A percentile compares a stretch with the other conserved stretches of the same genome.
Evolutionary conservation across 2,797 vertebrate genomes (phyloP).

Genomic region (Botia almorhae): DNA sequence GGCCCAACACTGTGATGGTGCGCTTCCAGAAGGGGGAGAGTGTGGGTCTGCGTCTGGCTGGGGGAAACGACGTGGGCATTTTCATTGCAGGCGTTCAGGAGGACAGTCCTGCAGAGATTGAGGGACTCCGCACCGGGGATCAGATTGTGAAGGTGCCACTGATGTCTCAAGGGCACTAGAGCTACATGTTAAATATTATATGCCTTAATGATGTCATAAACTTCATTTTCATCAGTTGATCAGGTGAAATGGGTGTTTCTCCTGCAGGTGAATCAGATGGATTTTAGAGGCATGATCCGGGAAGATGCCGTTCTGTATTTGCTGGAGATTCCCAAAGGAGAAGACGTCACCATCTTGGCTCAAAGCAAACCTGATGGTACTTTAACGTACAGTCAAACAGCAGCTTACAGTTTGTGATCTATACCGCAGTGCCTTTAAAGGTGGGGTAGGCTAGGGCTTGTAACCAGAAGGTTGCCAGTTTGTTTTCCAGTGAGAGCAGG

Average conservation of each 20-base stretch:
- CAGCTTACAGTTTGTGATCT: background rate
- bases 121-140: slow-evolving; percentile 90
- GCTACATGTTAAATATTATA: background rate
- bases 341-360: slow-evolving; percentile 90
- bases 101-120: slow-evolving; percentile 90
- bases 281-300: slow-evolving; percentile 93
- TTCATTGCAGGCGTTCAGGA: slow-evolving; percentile 95
- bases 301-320: slow-evolving; percentile 98
- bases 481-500: too few species aligned
- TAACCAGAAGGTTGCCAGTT: too few species aligned
- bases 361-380: slow-evolving; percentile 95
- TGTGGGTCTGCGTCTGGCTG: slow-evolving; percentile 91
- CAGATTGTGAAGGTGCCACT: slow-evolving; percentile 91
- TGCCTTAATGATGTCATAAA: background rate
- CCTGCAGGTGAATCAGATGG: slow-evolving; percentile 88
- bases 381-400: slow-evolving; percentile 24
- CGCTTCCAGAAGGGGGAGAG: slow-evolving; percentile 93
- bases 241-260: background rate
- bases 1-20: slow-evolving; percentile 91
- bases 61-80: slow-evolving; percentile 97
- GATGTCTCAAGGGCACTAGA: background rate
- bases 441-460: too few species aligned
- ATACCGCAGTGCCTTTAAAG: too few species aligned
- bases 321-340: slow-evolving; percentile 94
- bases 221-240: background rate